phyloP scores from a whole-genome alignment of 1,140 invertebrate species.

The Drosophila pectinifera region DNA sequence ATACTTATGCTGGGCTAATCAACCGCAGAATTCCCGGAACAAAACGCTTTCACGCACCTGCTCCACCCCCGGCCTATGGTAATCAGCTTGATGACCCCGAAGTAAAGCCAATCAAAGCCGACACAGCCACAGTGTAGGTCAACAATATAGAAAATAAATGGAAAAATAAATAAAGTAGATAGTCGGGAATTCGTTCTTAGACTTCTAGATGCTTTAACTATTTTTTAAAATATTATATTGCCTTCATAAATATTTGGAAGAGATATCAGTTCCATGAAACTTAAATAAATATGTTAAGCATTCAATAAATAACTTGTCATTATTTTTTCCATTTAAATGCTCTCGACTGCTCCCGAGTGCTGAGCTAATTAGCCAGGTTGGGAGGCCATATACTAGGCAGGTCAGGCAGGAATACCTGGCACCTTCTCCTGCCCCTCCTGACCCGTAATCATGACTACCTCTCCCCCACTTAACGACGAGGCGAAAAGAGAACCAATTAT shows the following conservation, averaged over 20 bases:
- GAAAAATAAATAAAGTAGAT: neutral
- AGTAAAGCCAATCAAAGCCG: slow-evolving; percentile 45
- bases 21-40: slow-evolving; percentile 22
- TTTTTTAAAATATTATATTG: too few relatives aligned
- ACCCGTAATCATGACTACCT: slow-evolving; percentile 19
- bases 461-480: slow-evolving; percentile 12
- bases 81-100: slow-evolving; percentile 43
- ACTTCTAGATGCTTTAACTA: neutral
- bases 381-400: neutral
- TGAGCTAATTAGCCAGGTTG: slow-evolving; percentile 25
- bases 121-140: slow-evolving; percentile 18
- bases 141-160: neutral
- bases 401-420: slow-evolving; percentile 3
- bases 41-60: slow-evolving; percentile 36
- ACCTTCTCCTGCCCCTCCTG: neutral
- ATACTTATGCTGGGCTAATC: slow-evolving; percentile 28
- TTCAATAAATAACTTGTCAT: too few relatives aligned
- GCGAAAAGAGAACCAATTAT: slow-evolving; percentile 46
- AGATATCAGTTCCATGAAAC: too few relatives aligned
- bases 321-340: too few relatives aligned
- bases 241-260: neutral
- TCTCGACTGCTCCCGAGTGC: neutral
- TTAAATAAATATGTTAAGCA: neutral
- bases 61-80: slow-evolving; percentile 4
- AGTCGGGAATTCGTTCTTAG: neutral